Conservation (phyloP, 2,797 vertebrate species). For the Gorsachius magnificus region DNA sequence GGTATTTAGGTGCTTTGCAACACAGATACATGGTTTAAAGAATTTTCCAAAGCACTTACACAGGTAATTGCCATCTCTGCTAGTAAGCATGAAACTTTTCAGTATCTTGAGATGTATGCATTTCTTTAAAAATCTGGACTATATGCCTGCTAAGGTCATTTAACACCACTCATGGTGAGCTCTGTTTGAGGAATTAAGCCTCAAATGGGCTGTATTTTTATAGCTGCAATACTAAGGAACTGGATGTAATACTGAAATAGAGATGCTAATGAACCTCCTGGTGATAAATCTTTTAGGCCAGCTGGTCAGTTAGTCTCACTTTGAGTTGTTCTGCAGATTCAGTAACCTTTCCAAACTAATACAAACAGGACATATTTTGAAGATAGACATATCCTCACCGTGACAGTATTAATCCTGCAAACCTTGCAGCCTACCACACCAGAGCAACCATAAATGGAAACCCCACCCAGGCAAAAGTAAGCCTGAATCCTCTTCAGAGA, state of each 20-base stretch:
- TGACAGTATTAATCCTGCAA: background rate
- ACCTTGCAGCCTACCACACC: background rate
- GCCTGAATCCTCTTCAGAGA: background rate
- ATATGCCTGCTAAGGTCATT: background rate
- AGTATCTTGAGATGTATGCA: background rate
- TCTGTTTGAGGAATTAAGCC: background rate
- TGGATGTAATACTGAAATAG: background rate
- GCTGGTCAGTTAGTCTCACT: background rate
- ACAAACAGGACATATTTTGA: background rate
- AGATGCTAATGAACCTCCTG: background rate
- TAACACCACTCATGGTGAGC: background rate
- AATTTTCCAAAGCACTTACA: background rate
- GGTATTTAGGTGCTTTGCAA: background rate
- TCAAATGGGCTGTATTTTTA: background rate
- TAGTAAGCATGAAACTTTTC: background rate
- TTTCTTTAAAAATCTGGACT: background rate
- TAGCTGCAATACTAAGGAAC: background rate
- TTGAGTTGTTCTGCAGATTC: background rate
- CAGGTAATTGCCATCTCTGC: background rate
- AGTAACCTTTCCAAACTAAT: conserved; percentile 12
- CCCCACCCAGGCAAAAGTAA: background rate
- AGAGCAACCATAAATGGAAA: background rate
- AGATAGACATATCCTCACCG: background rate
- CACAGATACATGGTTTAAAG: background rate
- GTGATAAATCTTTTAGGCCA: background rate